phyloP scores from a whole-genome alignment of 2,797 vertebrate species.

The Fratercula arctica region DNA sequence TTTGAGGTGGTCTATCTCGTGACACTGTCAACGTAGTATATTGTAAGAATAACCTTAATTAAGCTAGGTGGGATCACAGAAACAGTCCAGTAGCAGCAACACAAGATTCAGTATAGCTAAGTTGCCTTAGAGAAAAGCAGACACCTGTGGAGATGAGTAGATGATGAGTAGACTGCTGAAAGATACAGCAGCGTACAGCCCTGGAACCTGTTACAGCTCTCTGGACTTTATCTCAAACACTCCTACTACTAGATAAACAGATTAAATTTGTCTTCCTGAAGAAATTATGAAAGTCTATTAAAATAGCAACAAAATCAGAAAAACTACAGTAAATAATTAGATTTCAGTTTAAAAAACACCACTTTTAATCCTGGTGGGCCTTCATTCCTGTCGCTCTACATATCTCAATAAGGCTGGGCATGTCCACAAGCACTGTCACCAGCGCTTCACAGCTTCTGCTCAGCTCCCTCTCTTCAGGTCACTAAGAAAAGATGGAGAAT shows the following conservation, averaged over 20 bases:
- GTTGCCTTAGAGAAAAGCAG: not conserved
- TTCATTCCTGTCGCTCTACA: not conserved
- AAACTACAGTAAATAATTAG: not conserved
- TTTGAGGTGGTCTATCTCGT: not conserved
- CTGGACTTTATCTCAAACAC: not conserved
- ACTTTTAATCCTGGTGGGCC: not conserved
- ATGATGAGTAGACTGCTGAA: not conserved
- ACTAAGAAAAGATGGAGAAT: not conserved
- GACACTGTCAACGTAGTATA: not conserved
- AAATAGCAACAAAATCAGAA: not conserved
- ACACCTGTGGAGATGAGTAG: not conserved
- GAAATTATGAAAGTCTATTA: not conserved
- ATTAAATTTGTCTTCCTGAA: not conserved
- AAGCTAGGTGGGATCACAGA: not conserved
- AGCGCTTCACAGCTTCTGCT: not conserved
- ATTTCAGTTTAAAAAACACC: not conserved
- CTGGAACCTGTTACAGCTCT: not conserved
- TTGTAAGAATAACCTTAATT: not conserved
- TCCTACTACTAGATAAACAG: not conserved
- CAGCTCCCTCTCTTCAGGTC: not conserved
- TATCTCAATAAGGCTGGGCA: not conserved
- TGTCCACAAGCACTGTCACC: not conserved
- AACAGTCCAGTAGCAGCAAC: not conserved
- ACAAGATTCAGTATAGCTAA: not conserved
- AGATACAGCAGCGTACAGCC: not conserved